Percentiles rank a stretch among this genome's conserved stretches.
Conservation (phyloP, 2,113 vertebrate genomes). For the Oryzias celebensis region DNA sequence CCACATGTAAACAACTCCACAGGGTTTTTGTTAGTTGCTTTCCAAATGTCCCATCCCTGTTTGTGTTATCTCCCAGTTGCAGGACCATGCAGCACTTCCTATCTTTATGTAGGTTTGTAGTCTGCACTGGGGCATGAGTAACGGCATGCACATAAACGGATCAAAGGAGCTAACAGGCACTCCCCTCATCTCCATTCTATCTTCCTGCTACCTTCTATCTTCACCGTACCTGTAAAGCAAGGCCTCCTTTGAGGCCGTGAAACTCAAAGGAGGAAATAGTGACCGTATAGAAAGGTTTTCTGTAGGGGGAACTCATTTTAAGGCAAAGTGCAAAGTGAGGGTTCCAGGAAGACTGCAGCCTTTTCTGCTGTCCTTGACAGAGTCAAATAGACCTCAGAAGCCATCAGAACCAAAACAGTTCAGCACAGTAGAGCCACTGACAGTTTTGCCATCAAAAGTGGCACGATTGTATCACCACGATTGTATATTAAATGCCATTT, state of each 20-base stretch:
- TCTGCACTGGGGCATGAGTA: conserved; percentile 23
- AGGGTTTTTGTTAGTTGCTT: neutral
- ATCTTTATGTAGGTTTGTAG: conserved; percentile 47
- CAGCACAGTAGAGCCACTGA: neutral
- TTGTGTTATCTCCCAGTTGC: conserved; percentile 58
- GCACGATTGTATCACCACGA: too few relatives aligned
- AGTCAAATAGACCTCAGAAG: conserved; percentile 17
- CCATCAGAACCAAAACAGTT: conserved; percentile 8
- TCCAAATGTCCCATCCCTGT: conserved; percentile 36
- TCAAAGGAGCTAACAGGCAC: neutral
- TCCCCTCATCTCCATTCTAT: conserved; percentile 23
- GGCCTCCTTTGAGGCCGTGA: conserved; percentile 42
- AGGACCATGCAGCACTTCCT: conserved; percentile 44
- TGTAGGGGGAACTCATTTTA: conserved; percentile 9
- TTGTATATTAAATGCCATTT: too few relatives aligned
- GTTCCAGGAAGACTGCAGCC: conserved; percentile 2
- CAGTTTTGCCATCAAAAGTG: too few relatives aligned
- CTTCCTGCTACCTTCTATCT: conserved; percentile 11
- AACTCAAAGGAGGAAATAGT: conserved; percentile 18
- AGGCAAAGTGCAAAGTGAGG: conserved; percentile 6
- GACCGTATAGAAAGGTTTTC: conserved; percentile 10
- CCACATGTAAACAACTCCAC: neutral
- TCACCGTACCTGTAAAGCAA: conserved; percentile 4
- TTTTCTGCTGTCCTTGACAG: conserved; percentile 39
- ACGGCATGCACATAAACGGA: conserved; percentile 6